phyloP scores from a whole-genome alignment of 2,888 invertebrate genomes.

The Leucophenga montana region DNA sequence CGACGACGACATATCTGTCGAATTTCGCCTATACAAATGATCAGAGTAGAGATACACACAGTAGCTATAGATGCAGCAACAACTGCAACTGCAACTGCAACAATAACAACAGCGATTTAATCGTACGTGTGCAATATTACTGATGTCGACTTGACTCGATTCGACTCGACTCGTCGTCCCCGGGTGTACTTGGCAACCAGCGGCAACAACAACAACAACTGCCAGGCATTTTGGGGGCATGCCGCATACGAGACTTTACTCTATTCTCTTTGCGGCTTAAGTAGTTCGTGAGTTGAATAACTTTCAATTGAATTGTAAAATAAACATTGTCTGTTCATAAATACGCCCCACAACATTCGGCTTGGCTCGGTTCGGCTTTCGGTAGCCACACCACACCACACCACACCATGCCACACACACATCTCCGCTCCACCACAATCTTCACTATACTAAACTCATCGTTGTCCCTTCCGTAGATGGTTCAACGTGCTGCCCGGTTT shows the following conservation, averaged over 20 bases:
- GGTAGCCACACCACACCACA: too few relatives aligned
- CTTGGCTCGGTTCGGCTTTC: not conserved
- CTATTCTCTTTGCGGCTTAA: constrained; percentile 52
- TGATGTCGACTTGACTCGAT: constrained; percentile 31
- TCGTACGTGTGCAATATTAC: constrained; percentile 59
- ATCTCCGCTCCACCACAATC: constrained; percentile 57
- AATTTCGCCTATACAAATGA: constrained; percentile 59
- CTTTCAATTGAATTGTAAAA: constrained; percentile 69
- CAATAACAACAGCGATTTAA: constrained; percentile 29
- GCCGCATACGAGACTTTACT: constrained; percentile 6
- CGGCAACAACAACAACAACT: constrained; percentile 10
- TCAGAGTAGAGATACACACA: constrained; percentile 56
- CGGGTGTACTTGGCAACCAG: not conserved
- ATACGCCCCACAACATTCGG: not conserved
- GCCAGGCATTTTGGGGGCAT: not conserved
- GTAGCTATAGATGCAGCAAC: constrained; percentile 55
- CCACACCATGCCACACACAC: constrained; percentile 25
- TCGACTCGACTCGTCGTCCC: constrained; percentile 19
- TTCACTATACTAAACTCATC: not conserved
- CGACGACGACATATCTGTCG: constrained; percentile 58
- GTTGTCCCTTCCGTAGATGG: constrained; percentile 31
- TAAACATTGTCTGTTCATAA: constrained; percentile 59
- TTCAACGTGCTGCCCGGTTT: constrained; percentile 41
- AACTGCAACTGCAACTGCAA: constrained; percentile 25
- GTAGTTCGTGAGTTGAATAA: constrained; percentile 69